A percentile compares a stretch with the other conserved stretches of the same genome.
phyloP scores from a whole-genome alignment of 2,113 vertebrate genomes.

The Bos javanicus region DNA sequence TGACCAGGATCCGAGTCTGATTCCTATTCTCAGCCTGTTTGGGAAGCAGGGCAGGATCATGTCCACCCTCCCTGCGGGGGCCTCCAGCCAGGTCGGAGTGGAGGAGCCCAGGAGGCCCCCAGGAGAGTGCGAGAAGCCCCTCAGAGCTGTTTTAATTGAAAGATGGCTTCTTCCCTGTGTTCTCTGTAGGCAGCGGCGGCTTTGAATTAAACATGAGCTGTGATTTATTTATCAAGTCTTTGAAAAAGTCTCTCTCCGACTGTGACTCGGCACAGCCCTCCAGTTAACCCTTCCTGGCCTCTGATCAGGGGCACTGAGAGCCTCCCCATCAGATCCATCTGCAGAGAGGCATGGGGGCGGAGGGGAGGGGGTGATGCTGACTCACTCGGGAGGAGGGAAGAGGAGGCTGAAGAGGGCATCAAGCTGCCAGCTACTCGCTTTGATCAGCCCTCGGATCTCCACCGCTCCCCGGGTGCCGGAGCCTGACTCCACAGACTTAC shows the following conservation, averaged over 20 bases:
- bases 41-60: fast-evolving
- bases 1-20: fast-evolving
- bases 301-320: background rate
- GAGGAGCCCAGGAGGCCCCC: background rate
- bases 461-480: background rate
- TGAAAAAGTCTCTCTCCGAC: slow-evolving; percentile 67
- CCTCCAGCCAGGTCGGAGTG: background rate
- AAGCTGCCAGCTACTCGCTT: too few species aligned
- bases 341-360: background rate
- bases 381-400: background rate
- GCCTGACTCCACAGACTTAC: background rate
- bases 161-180: slow-evolving; percentile 44
- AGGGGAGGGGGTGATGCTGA: too few species aligned
- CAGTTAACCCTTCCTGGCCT: slow-evolving; percentile 62
- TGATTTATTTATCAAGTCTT: slow-evolving; percentile 83
- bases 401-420: background rate
- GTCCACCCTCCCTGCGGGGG: background rate
- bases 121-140: background rate
- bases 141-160: slow-evolving; percentile 66
- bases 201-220: slow-evolving; percentile 82
- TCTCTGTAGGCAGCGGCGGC: slow-evolving; percentile 64
- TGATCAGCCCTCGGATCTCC: too few species aligned
- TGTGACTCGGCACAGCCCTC: background rate
- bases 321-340: background rate
- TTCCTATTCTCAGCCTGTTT: background rate